A percentile compares a stretch with the other conserved stretches of the same genome.
Conservation (phyloP, 2,888 invertebrate genomes). For the Nephrotoma guestfalica region DNA sequence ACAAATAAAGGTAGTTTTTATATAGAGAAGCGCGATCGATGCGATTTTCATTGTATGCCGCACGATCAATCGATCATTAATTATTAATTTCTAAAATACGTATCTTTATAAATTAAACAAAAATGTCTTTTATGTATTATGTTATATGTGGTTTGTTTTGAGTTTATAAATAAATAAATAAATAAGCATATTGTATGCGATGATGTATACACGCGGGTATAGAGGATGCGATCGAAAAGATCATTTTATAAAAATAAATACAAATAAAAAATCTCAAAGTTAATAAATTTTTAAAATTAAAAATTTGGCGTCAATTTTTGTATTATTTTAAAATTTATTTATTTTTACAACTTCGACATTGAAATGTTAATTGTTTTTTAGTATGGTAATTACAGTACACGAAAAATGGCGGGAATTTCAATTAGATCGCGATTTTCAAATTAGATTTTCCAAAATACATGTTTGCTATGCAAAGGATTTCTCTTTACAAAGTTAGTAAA, state of each 20-base stretch:
- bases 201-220: background rate
- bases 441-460: too few species aligned
- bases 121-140: background rate
- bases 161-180: background rate
- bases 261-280: background rate
- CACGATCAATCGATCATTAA: background rate
- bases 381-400: background rate
- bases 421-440: background rate
- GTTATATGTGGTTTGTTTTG: background rate
- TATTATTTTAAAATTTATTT: background rate
- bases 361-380: background rate
- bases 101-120: background rate
- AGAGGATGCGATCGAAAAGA: background rate
- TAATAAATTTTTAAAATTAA: background rate
- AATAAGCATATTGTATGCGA: background rate
- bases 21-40: background rate
- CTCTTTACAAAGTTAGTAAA: too few species aligned
- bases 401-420: background rate
- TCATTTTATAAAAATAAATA: background rate
- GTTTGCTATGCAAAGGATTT: too few species aligned
- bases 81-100: background rate
- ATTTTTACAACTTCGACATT: background rate
- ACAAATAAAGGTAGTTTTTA: background rate
- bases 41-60: background rate
- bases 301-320: background rate